phyloP scores from a whole-genome alignment of 2,888 invertebrate species.

The Chromoteleia sp. region DNA sequence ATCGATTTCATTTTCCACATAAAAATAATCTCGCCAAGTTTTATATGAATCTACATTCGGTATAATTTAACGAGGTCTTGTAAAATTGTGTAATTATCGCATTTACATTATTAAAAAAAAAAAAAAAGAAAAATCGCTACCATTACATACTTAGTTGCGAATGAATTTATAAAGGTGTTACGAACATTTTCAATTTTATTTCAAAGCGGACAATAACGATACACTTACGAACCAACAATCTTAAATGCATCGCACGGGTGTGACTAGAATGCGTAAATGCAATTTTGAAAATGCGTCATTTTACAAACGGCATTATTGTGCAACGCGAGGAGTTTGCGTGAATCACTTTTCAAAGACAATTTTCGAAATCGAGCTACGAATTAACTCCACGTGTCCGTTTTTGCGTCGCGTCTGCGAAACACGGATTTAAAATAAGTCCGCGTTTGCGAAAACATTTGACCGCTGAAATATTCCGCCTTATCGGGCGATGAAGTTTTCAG shows the following conservation, averaged over 20 bases:
- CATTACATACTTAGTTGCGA: constrained; percentile 2
- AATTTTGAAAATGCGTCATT: constrained; percentile 26
- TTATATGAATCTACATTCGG: too few species aligned
- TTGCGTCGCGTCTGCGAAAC: background rate
- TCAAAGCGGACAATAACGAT: background rate
- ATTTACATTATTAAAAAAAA: constrained; percentile 10
- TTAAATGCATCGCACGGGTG: background rate
- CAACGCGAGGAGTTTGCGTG: background rate
- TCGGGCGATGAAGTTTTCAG: background rate
- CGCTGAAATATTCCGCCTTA: too few species aligned
- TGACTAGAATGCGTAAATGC: constrained; percentile 10
- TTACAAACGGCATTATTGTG: background rate
- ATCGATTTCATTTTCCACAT: too few species aligned
- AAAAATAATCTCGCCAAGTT: too few species aligned
- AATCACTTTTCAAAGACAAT: constrained; percentile 5
- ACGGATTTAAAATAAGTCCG: background rate
- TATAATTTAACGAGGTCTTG: background rate
- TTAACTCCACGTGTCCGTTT: constrained; percentile 31
- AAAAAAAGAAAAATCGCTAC: background rate
- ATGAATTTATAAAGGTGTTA: background rate
- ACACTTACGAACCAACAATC: constrained; percentile 22
- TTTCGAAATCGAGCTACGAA: constrained; percentile 13
- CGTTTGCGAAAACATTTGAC: too few species aligned
- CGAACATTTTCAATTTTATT: constrained; percentile 5
- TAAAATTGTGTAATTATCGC: constrained; percentile 2